These are phyloP conservation scores for Garrulus glandarius DNA, from an alignment of 2,797 vertebrate genomes.

Conservation along the genomic window DNA sequence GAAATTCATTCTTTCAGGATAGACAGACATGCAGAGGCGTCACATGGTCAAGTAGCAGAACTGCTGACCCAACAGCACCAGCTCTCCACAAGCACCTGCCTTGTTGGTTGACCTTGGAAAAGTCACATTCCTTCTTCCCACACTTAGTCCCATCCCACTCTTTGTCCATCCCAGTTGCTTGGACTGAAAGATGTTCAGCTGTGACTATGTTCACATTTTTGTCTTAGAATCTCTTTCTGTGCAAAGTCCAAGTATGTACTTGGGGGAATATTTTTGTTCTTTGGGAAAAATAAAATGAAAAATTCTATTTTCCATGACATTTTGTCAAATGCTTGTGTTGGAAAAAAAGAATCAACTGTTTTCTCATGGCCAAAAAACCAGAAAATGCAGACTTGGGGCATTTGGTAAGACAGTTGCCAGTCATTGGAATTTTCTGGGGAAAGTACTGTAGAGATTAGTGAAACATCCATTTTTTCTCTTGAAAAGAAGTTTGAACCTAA, in stretches of 20 bases:
- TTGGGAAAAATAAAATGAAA: not conserved
- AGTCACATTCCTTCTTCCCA: not conserved
- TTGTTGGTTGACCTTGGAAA: not conserved
- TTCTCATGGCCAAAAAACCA: not conserved
- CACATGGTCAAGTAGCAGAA: not conserved
- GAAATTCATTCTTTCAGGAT: not conserved
- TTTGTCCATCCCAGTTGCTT: not conserved
- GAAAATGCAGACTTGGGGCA: not conserved
- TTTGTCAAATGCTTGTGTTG: not conserved
- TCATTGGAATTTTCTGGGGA: not conserved
- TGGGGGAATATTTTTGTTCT: not conserved
- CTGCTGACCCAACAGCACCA: not conserved
- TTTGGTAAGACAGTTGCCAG: not conserved
- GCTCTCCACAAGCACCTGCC: not conserved
- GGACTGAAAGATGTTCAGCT: not conserved
- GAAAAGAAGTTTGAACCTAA: not conserved
- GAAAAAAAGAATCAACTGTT: not conserved
- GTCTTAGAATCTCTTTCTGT: not conserved
- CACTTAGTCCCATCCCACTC: not conserved
- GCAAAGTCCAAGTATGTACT: not conserved
- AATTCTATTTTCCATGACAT: not conserved
- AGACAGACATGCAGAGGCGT: not conserved
- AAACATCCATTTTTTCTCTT: not conserved
- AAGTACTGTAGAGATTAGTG: not conserved
- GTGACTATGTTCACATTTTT: accelerated